A percentile compares a stretch with the other conserved stretches of the same genome.
phyloP scores from a whole-genome alignment of 92 coral and sea anemone genomes.

The Bergia sp. region DNA sequence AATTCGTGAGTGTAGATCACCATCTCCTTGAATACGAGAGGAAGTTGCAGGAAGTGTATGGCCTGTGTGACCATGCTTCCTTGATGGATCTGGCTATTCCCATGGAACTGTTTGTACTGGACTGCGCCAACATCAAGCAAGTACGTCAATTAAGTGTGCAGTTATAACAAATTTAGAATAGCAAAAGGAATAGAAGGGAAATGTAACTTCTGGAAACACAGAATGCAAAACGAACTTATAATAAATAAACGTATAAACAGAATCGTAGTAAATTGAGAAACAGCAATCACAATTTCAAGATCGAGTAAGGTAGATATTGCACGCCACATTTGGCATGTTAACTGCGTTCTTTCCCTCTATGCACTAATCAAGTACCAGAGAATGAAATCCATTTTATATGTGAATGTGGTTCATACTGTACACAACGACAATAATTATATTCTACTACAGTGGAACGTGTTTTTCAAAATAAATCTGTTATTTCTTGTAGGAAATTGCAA shows the following conservation, averaged over 20 bases:
- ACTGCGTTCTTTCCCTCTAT: too few species aligned
- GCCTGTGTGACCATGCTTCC: conserved; percentile 69
- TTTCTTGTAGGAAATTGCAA: too few species aligned
- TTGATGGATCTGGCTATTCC: conserved; percentile 91
- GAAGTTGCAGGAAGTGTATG: conserved; percentile 83
- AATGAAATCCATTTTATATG: too few species aligned
- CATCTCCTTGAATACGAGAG: conserved; percentile 78
- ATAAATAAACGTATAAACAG: not conserved
- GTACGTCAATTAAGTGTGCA: conserved; percentile 44
- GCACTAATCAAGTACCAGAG: too few species aligned
- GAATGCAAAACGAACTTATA: not conserved
- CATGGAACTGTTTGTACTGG: conserved; percentile 90
- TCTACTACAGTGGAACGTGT: too few species aligned
- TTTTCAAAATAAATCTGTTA: too few species aligned
- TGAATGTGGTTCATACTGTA: too few species aligned
- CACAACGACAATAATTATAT: too few species aligned
- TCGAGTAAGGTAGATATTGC: too few species aligned
- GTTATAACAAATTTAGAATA: not conserved
- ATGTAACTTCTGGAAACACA: not conserved
- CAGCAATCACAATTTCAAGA: too few species aligned
- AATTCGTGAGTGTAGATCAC: conserved; percentile 77
- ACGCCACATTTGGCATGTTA: too few species aligned
- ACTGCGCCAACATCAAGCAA: conserved; percentile 82
- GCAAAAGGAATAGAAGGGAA: not conserved
- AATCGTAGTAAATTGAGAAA: too few species aligned